These are phyloP conservation scores for Ericerus pela DNA, from an alignment of 1,140 invertebrate genomes.

Conservation along the genomic window DNA sequence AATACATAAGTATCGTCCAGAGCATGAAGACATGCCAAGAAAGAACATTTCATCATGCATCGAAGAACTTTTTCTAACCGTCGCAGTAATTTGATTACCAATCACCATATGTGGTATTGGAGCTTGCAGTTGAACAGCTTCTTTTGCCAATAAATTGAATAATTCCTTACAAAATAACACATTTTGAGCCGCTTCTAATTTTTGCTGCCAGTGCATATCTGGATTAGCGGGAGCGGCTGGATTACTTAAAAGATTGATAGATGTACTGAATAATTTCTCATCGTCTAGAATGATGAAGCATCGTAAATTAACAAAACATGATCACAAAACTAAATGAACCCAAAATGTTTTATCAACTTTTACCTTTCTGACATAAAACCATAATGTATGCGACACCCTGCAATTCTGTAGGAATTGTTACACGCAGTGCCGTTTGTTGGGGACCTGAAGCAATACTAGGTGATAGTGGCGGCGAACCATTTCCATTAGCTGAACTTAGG, in stretches of 20 bases:
- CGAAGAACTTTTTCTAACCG: conserved; percentile 37
- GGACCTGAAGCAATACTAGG: conserved; percentile 31
- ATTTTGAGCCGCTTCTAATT: conserved; percentile 89
- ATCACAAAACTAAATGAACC: not conserved
- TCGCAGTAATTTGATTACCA: conserved; percentile 91
- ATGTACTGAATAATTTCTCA: conserved; percentile 63
- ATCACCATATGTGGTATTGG: conserved; percentile 92
- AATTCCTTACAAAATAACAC: conserved; percentile 95
- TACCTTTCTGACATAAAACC: conserved; percentile 81
- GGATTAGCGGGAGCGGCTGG: conserved; percentile 46
- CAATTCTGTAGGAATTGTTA: conserved; percentile 81
- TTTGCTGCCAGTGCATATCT: conserved; percentile 84
- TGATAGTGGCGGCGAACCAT: conserved; percentile 36
- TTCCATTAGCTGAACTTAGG: conserved; percentile 23
- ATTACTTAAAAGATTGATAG: conserved; percentile 49
- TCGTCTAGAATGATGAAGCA: conserved; percentile 41
- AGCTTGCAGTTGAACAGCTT: conserved; percentile 82
- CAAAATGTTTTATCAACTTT: not conserved
- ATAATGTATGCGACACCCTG: conserved; percentile 93
- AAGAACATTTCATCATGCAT: not conserved
- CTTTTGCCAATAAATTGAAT: conserved; percentile 83
- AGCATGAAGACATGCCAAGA: not conserved
- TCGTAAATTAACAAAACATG: not conserved
- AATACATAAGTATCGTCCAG: conserved; percentile 16
- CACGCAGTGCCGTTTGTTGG: conserved; percentile 57